Evolutionary conservation across 2,888 invertebrate genomes (phyloP).

Genomic region (Lymantria dispar): DNA sequence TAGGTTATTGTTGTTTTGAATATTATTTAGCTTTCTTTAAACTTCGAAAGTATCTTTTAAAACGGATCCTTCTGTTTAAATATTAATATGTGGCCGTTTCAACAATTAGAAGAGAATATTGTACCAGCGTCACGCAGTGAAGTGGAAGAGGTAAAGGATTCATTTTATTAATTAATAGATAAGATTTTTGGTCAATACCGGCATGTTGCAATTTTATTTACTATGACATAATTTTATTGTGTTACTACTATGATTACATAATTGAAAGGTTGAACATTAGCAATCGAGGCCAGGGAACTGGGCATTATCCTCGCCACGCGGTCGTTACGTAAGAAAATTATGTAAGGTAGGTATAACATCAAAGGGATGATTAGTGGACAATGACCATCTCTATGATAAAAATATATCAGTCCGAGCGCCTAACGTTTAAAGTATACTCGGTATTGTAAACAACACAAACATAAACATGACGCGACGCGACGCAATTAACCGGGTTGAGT

Average conservation of each 20-base stretch:
- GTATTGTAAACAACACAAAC: too few relatives aligned
- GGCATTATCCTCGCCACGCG: slow-evolving; percentile 46
- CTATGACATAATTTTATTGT: slow-evolving; percentile 20
- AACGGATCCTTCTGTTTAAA: not conserved
- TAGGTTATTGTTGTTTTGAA: not conserved
- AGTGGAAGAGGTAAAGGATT: slow-evolving; percentile 17
- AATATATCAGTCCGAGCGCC: not conserved
- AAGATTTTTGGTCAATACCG: not conserved
- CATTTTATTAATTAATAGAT: not conserved
- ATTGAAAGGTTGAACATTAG: slow-evolving; percentile 27
- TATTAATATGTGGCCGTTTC: slow-evolving; percentile 15
- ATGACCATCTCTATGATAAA: not conserved
- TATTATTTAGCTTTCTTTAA: not conserved
- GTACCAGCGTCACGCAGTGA: not conserved
- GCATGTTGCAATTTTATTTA: slow-evolving; percentile 5
- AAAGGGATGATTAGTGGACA: slow-evolving; percentile 36
- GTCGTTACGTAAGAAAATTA: slow-evolving; percentile 71
- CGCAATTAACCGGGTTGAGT: too few relatives aligned
- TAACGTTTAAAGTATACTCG: not conserved
- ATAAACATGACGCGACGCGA: too few relatives aligned
- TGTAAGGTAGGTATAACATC: slow-evolving; percentile 41
- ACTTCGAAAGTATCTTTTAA: not conserved
- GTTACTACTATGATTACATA: slow-evolving; percentile 35
- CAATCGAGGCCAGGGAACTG: not conserved
- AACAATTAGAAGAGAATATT: not conserved